Conservation (phyloP, 2,888 invertebrate species). For the Stenodema calcarata region DNA sequence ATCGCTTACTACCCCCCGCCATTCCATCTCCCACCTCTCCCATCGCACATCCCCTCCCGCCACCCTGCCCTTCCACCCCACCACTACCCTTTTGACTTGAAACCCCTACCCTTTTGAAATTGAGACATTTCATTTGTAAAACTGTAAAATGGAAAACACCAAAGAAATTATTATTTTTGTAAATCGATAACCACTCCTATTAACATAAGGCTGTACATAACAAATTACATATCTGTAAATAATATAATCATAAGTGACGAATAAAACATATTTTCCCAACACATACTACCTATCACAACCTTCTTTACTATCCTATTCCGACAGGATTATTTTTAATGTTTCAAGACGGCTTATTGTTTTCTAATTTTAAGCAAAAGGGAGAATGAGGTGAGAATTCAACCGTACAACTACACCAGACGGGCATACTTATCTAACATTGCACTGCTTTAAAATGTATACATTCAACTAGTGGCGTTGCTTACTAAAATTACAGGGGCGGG, state of each 20-base stretch:
- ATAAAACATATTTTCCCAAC: background rate
- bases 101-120: background rate
- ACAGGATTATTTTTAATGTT: no score
- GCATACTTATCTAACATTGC: no score
- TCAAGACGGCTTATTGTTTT: no score
- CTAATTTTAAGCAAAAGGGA: no score
- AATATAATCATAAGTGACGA: background rate
- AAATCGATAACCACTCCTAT: slow-evolving; percentile 3
- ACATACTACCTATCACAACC: no score
- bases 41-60: background rate
- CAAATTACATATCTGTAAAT: background rate
- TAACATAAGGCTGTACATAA: slow-evolving; percentile 16
- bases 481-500: no score
- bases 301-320: no score
- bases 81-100: slow-evolving; percentile 48
- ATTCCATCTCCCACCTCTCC: slow-evolving; percentile 57
- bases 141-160: slow-evolving; percentile 1
- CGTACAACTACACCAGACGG: no score
- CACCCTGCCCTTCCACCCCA: no score
- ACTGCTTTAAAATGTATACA: no score
- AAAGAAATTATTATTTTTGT: slow-evolving; percentile 13
- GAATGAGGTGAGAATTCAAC: no score
- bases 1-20: slow-evolving; percentile 56
- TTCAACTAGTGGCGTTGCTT: no score
- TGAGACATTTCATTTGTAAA: background rate